A percentile compares a stretch with the other conserved stretches of the same genome.
These are phyloP conservation scores for Macrobrachium rosenbergii DNA, from an alignment of 1,140 invertebrate genomes.

Conservation along the genomic window DNA sequence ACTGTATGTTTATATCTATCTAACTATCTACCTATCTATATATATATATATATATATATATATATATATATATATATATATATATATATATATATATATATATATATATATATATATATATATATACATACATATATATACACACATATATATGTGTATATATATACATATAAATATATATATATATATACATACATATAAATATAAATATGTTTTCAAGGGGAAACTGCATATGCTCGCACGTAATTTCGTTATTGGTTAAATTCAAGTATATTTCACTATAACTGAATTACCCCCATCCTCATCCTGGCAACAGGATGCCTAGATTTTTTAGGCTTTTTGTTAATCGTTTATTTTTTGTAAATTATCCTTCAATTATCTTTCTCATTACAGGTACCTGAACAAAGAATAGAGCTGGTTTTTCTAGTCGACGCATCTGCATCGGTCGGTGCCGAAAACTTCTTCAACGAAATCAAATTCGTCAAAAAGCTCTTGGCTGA, in stretches of 20 bases:
- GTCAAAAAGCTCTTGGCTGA: slow-evolving; percentile 81
- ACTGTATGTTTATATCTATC: background rate
- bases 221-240: too few species aligned
- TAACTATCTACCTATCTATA: background rate
- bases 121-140: too few species aligned
- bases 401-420: slow-evolving; percentile 75
- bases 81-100: slow-evolving; percentile 22
- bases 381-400: slow-evolving; percentile 44
- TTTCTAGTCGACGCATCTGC: slow-evolving; percentile 81
- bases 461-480: slow-evolving; percentile 80
- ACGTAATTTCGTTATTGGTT: background rate
- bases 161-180: background rate
- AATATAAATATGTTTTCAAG: too few species aligned
- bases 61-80: background rate
- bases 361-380: background rate
- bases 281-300: too few species aligned
- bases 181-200: too few species aligned
- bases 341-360: background rate
- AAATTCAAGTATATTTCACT: background rate
- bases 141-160: too few species aligned
- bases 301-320: too few species aligned
- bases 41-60: background rate
- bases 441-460: slow-evolving; percentile 78
- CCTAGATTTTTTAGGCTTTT: too few species aligned
- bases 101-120: too few species aligned